These are phyloP conservation scores for Lerista edwardsae DNA, from an alignment of 2,797 vertebrate genomes.

Conservation along the genomic window DNA sequence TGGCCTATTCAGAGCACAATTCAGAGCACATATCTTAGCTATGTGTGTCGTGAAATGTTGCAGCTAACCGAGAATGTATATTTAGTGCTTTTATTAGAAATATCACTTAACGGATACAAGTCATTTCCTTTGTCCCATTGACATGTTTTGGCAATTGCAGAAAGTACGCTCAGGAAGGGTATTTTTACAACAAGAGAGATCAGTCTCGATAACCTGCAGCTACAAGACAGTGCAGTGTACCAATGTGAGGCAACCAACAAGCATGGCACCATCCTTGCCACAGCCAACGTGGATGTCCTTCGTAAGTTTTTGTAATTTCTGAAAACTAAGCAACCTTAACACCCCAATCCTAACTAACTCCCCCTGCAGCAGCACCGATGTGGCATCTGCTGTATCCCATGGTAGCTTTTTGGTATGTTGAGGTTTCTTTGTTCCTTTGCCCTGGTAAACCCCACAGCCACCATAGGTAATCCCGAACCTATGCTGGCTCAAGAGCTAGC, in stretches of 20 bases:
- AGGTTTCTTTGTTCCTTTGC: no score
- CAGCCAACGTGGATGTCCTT: constrained; percentile 90
- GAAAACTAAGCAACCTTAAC: neutral
- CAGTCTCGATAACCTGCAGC: constrained; percentile 80
- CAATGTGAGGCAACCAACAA: constrained; percentile 93
- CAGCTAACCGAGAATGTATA: neutral
- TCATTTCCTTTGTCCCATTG: accelerated
- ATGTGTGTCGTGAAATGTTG: neutral
- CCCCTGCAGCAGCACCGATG: no score
- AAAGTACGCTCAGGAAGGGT: constrained; percentile 66
- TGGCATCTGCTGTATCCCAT: no score
- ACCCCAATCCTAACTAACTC: no score
- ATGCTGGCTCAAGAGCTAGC: no score
- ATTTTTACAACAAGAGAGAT: constrained; percentile 71
- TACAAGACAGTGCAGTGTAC: constrained; percentile 89
- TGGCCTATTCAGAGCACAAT: neutral
- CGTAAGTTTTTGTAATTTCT: constrained; percentile 77
- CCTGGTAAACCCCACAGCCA: no score
- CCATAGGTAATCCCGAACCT: no score
- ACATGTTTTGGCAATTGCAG: constrained; percentile 58
- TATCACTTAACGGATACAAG: neutral
- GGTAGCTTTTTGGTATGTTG: no score
- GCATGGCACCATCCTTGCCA: constrained; percentile 89
- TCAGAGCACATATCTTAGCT: neutral
- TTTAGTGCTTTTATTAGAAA: neutral